These are phyloP conservation scores for Stigmatopora argus DNA, from an alignment of 2,113 vertebrate genomes.

Conservation along the genomic window DNA sequence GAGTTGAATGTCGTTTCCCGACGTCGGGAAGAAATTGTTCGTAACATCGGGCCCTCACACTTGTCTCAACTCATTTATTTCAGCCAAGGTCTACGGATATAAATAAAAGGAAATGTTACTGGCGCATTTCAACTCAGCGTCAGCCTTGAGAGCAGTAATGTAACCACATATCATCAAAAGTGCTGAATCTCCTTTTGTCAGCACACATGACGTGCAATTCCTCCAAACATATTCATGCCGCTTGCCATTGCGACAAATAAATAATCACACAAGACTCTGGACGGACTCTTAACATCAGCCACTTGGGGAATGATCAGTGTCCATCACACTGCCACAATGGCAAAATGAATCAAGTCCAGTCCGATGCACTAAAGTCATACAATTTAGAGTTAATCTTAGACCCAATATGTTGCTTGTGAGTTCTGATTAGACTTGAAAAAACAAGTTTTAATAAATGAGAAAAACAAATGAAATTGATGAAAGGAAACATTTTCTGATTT, in stretches of 20 bases:
- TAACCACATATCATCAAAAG: conserved; percentile 80
- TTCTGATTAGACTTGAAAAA: too few species aligned
- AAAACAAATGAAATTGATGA: too few species aligned
- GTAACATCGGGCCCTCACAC: conserved; percentile 66
- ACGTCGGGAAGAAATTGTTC: conserved; percentile 71
- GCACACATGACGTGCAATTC: conserved; percentile 64
- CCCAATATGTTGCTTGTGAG: too few species aligned
- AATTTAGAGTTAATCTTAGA: neutral
- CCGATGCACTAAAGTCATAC: neutral
- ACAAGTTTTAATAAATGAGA: too few species aligned
- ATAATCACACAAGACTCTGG: conserved; percentile 54
- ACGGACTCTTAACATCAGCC: conserved; percentile 49
- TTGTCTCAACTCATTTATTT: conserved; percentile 80
- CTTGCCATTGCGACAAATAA: conserved; percentile 68
- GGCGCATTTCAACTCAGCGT: conserved; percentile 71
- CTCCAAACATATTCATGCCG: conserved; percentile 69
- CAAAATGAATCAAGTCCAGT: neutral
- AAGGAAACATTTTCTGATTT: too few species aligned
- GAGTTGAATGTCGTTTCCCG: conserved; percentile 68
- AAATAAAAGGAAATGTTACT: conserved; percentile 80
- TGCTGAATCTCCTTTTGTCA: conserved; percentile 76
- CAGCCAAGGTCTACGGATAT: conserved; percentile 79
- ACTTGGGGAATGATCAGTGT: conserved; percentile 36
- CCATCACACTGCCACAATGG: conserved; percentile 41
- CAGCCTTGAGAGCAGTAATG: conserved; percentile 76